phyloP scores from a whole-genome alignment of 2,888 invertebrate species.

The Troglohyphantes excavatus region DNA sequence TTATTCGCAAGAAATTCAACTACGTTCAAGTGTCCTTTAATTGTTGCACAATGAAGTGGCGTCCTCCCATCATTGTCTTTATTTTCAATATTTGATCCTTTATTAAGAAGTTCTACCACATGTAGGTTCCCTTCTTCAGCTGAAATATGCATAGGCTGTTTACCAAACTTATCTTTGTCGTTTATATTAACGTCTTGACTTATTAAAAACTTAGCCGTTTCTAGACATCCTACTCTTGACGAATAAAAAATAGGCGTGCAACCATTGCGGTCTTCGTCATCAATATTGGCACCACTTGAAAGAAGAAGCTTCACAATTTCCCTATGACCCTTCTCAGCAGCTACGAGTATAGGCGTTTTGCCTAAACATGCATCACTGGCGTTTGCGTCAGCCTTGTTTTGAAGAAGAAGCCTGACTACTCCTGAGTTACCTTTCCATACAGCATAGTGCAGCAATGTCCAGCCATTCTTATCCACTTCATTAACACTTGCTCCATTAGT shows the following conservation, averaged over 20 bases:
- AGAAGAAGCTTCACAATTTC: background rate
- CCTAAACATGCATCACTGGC: background rate
- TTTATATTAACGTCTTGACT: conserved; percentile 3
- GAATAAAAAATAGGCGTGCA: conserved; percentile 13
- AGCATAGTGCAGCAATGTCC: background rate
- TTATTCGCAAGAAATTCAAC: too few species aligned
- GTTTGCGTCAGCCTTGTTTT: background rate
- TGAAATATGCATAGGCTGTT: too few species aligned
- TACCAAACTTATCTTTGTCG: background rate
- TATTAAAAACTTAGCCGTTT: conserved; percentile 4
- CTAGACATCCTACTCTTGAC: background rate
- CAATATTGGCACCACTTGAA: background rate
- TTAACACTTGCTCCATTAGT: background rate
- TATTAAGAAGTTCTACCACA: too few species aligned
- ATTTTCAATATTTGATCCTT: too few species aligned
- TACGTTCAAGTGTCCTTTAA: too few species aligned
- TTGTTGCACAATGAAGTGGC: too few species aligned
- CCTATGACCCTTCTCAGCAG: background rate
- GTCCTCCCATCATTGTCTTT: too few species aligned
- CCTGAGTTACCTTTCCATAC: background rate
- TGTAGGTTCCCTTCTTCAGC: too few species aligned
- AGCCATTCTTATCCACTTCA: background rate
- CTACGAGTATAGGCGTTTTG: background rate
- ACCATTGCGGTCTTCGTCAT: background rate
- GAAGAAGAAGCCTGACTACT: background rate